Percentiles rank a stretch among this genome's conserved stretches.
These are phyloP conservation scores for Drosophila gaucha DNA, from an alignment of 2,888 invertebrate species.

Conservation along the genomic window DNA sequence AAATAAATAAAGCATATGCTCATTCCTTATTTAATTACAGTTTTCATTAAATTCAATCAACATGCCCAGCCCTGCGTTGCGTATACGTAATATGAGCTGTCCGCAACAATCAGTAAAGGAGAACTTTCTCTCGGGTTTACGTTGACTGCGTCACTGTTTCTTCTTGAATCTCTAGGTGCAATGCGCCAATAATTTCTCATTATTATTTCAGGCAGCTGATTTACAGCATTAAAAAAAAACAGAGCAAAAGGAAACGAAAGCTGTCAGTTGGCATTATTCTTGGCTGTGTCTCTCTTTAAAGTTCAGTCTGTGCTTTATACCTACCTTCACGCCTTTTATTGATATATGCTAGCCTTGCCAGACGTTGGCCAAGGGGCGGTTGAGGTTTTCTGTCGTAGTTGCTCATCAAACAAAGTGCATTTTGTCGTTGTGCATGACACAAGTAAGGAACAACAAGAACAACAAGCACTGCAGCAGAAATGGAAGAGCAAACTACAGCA, in stretches of 20 bases:
- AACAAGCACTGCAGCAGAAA: slow-evolving; percentile 1
- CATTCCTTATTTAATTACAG: background rate
- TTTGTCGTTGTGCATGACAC: slow-evolving; percentile 41
- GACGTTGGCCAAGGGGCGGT: slow-evolving; percentile 9
- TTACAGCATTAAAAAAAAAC: slow-evolving; percentile 29
- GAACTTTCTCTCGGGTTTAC: background rate
- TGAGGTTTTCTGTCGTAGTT: slow-evolving; percentile 5
- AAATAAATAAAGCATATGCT: background rate
- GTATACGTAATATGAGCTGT: slow-evolving; percentile 11
- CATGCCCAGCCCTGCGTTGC: background rate
- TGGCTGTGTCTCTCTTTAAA: slow-evolving; percentile 22
- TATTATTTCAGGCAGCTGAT: slow-evolving; percentile 53
- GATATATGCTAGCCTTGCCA: slow-evolving; percentile 16
- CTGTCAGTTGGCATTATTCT: slow-evolving; percentile 35
- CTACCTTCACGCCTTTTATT: slow-evolving; percentile 19
- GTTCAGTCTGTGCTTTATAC: background rate
- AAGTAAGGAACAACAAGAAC: slow-evolving; percentile 16
- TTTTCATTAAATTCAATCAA: background rate
- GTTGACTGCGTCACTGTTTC: background rate
- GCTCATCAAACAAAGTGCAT: slow-evolving; percentile 66
- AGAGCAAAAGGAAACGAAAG: slow-evolving; percentile 6
- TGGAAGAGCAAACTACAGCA: slow-evolving; percentile 25
- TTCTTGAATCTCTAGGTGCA: slow-evolving; percentile 30
- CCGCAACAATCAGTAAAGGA: slow-evolving; percentile 3
- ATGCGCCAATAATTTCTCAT: slow-evolving; percentile 60